Percentiles rank a stretch among this genome's conserved stretches.
phyloP scores from a whole-genome alignment of 2,113 vertebrate species.

The Ciconia stormi region DNA sequence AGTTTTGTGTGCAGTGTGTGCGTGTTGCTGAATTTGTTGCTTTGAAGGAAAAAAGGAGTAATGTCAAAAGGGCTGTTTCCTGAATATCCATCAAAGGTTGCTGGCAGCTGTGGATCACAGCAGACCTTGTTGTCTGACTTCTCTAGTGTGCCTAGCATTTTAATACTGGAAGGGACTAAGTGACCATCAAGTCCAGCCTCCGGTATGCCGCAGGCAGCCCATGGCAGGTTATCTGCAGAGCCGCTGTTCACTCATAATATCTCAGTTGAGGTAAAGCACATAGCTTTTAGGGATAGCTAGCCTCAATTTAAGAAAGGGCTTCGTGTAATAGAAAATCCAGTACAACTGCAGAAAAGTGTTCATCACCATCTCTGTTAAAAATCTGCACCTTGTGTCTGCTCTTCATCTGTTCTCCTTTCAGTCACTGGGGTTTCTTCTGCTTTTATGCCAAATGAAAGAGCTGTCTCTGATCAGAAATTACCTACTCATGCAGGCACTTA shows the following conservation, averaged over 20 bases:
- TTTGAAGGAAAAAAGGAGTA: background rate
- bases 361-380: background rate
- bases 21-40: background rate
- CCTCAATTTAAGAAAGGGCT: background rate
- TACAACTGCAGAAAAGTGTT: background rate
- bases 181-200: background rate
- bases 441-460: background rate
- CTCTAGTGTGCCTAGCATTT: background rate
- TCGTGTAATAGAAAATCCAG: background rate
- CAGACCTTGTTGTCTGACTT: background rate
- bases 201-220: background rate
- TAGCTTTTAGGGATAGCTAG: background rate
- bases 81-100: background rate
- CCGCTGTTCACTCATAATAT: background rate
- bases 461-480: conserved; percentile 37
- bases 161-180: background rate
- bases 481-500: background rate
- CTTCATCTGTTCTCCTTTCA: background rate
- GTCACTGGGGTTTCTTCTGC: background rate
- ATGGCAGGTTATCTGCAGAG: background rate
- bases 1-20: background rate
- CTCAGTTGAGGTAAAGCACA: background rate
- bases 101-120: background rate
- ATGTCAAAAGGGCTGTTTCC: background rate
- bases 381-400: background rate